Conservation (phyloP, 2,797 vertebrate genomes). For the Cheirogaleus major region DNA sequence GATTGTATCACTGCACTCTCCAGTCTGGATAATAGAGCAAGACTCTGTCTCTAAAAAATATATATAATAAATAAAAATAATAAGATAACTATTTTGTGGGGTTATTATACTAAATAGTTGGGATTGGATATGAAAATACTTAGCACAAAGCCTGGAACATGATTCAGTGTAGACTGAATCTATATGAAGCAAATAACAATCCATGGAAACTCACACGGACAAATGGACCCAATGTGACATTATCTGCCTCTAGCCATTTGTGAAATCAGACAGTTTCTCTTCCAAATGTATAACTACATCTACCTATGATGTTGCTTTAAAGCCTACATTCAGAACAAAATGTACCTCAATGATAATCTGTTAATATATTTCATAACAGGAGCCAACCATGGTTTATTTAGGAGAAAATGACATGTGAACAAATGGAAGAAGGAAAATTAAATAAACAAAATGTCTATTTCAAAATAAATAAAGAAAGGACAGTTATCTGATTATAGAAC, state of each 20-base stretch:
- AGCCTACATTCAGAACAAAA: constrained; percentile 17
- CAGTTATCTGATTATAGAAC: background rate
- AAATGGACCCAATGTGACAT: background rate
- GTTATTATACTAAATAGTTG: background rate
- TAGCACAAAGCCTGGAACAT: background rate
- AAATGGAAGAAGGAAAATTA: constrained; percentile 20
- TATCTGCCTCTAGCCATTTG: background rate
- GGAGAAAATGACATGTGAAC: constrained; percentile 21
- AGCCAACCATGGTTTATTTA: background rate
- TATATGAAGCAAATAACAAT: background rate
- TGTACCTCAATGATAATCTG: background rate
- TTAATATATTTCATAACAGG: background rate
- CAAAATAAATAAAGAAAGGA: constrained; percentile 32
- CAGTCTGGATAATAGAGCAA: background rate
- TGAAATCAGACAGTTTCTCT: constrained; percentile 30
- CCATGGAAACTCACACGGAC: background rate
- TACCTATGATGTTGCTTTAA: constrained; percentile 11
- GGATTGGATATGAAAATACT: constrained; percentile 33
- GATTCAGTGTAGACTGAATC: background rate
- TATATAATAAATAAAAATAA: background rate
- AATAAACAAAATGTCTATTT: constrained; percentile 38
- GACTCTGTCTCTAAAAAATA: background rate
- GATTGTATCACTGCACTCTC: background rate
- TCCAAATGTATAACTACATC: background rate
- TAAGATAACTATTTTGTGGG: background rate